Evolutionary conservation across 2,113 vertebrate genomes (phyloP).

Genomic region (Solenodon paradoxus): DNA sequence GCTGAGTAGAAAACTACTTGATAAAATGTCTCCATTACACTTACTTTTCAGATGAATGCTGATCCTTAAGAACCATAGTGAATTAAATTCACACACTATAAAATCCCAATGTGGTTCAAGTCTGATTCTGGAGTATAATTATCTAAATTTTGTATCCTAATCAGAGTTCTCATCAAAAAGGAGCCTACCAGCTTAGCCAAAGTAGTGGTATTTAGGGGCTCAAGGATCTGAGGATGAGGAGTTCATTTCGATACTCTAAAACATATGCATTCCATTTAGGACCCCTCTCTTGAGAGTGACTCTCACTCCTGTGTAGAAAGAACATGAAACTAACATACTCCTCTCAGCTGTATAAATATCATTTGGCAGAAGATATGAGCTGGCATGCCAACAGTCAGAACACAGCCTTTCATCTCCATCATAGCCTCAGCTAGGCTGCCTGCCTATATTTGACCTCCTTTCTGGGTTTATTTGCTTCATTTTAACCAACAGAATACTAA

Average conservation of each 20-base stretch:
- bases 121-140: slow-evolving; percentile 14
- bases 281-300: slow-evolving; percentile 26
- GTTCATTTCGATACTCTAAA: slow-evolving; percentile 15
- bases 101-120: slow-evolving; percentile 53
- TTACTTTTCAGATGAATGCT: slow-evolving; percentile 43
- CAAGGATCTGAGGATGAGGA: slow-evolving; percentile 36
- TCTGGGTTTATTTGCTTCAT: background rate
- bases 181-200: slow-evolving; percentile 51
- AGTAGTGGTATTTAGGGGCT: slow-evolving; percentile 28
- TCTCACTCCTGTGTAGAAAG: slow-evolving; percentile 13
- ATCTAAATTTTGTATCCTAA: slow-evolving; percentile 18
- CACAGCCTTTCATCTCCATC: slow-evolving; percentile 46
- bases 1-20: slow-evolving; percentile 35
- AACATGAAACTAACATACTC: slow-evolving; percentile 43
- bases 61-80: slow-evolving; percentile 72
- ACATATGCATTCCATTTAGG: slow-evolving; percentile 54
- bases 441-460: slow-evolving; percentile 21
- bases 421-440: background rate
- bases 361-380: slow-evolving; percentile 48
- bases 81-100: slow-evolving; percentile 58
- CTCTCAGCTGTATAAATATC: slow-evolving; percentile 68
- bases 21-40: slow-evolving; percentile 62
- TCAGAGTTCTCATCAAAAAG: slow-evolving; percentile 36
- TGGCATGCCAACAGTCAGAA: slow-evolving; percentile 48
- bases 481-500: background rate